Evolutionary conservation across 2,888 invertebrate species (phyloP), one percentile per base, ranked within the genome.

Genomic region (Minunthozetes semirufus): DNA sequence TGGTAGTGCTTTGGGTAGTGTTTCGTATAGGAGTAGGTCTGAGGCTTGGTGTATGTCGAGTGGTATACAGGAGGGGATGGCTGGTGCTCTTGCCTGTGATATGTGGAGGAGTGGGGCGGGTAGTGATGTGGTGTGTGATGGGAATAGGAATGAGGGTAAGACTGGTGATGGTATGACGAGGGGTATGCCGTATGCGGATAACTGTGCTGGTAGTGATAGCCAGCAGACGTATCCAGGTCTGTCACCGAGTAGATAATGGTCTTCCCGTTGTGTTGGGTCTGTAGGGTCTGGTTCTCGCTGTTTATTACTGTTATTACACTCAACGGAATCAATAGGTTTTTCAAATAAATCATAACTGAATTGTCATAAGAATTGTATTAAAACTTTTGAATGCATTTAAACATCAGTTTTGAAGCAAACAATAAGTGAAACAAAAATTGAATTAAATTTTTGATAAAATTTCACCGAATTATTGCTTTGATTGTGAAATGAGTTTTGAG

Each of bases 141-240:
- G 8, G 33, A 33, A 8, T 33, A 33, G 3, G 33, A 33, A 4
- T 11, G 5, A 6, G 42, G 42, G 11, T 42, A 42, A 42, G 42
- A 33, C 11, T 61, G 61, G n/a, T 61, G 61, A 9, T 61, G 61
- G 33, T 33, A 33, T 33, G n/a, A n/a, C n/a, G n/a, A n/a, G n/a
- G 9, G 22, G 4, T 19, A 1, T 25, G 59, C 3, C 11, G 61
- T 27, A 17, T 61, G 61, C 1, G 61, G 61, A 17, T 61, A 29
- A 33, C n/a, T 38, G 27, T 19, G 38, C 22, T 38, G 68, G 19
- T 68, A 68, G 46, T 68, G 68, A 22, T 68, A 68, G 6, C 68
- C 68, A 9, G 68, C 68, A 17, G 68, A 38, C 1, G 68, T 46
- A 13, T 68, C 68, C 42, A 68, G 19, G 42, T 68, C 68, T 42